Evolutionary conservation across 2,888 invertebrate genomes (phyloP).

Genomic region (Drosophila rellima): DNA sequence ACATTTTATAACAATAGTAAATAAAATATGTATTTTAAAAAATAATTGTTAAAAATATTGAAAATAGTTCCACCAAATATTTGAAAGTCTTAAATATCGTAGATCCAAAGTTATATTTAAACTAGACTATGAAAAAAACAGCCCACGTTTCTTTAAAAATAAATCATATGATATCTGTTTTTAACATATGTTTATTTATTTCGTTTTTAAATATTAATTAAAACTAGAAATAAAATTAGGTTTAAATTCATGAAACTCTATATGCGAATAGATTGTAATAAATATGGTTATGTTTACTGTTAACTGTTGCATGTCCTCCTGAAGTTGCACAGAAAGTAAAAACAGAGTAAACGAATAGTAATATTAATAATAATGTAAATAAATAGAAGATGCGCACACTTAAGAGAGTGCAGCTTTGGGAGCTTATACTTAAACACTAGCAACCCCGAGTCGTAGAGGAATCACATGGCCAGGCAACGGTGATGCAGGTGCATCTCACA

Average conservation of each 20-base stretch:
- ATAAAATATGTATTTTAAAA: not conserved
- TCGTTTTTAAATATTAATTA: conserved; percentile 38
- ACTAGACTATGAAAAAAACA: too few species aligned
- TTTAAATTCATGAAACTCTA: conserved; percentile 43
- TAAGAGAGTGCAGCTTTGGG: conserved; percentile 7
- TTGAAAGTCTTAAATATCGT: too few species aligned
- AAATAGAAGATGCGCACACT: conserved; percentile 46
- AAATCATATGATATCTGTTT: not conserved
- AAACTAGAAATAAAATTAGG: conserved; percentile 44
- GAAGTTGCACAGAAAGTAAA: not conserved
- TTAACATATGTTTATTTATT: conserved; percentile 22
- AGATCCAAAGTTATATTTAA: too few species aligned
- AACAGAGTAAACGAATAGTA: not conserved
- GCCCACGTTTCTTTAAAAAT: too few species aligned
- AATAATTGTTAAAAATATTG: too few species aligned
- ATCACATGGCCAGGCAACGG: conserved; percentile 73
- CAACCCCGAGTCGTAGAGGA: conserved; percentile 84
- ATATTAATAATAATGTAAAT: conserved; percentile 45
- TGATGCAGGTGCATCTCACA: conserved; percentile 35
- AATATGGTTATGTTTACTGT: conserved; percentile 53
- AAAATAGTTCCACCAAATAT: too few species aligned
- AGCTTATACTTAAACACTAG: conserved; percentile 76
- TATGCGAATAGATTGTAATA: conserved; percentile 50
- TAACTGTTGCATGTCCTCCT: conserved; percentile 8
- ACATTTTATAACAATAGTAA: not conserved